These are phyloP conservation scores for Conus canariensis DNA, from an alignment of 2,888 invertebrate species.

Conservation along the genomic window DNA sequence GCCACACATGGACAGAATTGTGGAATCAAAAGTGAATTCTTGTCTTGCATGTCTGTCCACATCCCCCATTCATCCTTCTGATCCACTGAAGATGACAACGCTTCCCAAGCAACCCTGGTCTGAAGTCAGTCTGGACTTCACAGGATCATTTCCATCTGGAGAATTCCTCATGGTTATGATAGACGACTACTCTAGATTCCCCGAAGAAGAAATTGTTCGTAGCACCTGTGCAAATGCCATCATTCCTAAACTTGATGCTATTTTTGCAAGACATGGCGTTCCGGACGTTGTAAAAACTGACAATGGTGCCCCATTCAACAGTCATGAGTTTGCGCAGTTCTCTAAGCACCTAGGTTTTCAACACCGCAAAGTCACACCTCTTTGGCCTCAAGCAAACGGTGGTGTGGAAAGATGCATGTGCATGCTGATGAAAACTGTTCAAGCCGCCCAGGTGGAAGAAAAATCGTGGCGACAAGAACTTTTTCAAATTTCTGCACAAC, in stretches of 20 bases:
- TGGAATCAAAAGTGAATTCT: slow-evolving; percentile 48
- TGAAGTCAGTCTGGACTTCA: slow-evolving; percentile 39
- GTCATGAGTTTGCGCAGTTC: not conserved
- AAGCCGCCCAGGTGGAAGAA: not conserved
- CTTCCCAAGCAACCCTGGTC: slow-evolving; percentile 39
- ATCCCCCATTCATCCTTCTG: slow-evolving; percentile 28
- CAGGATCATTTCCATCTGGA: slow-evolving; percentile 40
- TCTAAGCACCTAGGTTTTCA: not conserved
- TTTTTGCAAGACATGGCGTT: not conserved
- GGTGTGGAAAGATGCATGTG: not conserved
- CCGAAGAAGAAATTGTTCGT: not conserved
- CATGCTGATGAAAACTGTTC: not conserved
- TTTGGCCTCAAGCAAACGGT: not conserved
- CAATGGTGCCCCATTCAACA: slow-evolving; percentile 5
- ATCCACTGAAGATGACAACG: slow-evolving; percentile 27
- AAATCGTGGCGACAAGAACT: not conserved
- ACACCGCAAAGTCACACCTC: not conserved
- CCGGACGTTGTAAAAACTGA: not conserved
- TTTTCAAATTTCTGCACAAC: not conserved
- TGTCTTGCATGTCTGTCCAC: slow-evolving; percentile 54
- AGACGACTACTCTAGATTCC: not conserved
- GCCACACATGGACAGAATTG: slow-evolving; percentile 55
- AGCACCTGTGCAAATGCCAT: not conserved
- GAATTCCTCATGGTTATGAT: not conserved
- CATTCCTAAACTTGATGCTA: not conserved